Evolutionary conservation across 2,888 invertebrate species (phyloP).

Genomic region (Hemistola chrysoprasaria): DNA sequence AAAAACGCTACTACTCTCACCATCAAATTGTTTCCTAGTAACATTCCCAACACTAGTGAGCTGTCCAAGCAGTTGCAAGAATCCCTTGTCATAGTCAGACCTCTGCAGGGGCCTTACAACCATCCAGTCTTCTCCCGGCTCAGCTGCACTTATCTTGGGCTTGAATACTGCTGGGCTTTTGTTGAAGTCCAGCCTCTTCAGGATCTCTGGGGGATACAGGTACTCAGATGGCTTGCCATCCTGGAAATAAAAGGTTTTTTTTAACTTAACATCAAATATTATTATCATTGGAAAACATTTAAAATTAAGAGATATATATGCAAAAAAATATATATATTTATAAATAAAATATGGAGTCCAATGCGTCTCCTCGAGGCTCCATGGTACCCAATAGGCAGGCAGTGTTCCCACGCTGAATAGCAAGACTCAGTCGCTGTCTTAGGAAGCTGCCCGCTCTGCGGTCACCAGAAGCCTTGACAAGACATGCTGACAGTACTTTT

Average conservation of each 20-base stretch:
- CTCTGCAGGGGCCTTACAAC: constrained; percentile 90
- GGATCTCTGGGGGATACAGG: constrained; percentile 85
- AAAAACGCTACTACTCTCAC: constrained; percentile 81
- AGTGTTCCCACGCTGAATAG: too few species aligned
- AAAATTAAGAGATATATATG: too few species aligned
- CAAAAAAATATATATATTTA: too few species aligned
- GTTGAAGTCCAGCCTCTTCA: constrained; percentile 85
- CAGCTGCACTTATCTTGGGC: constrained; percentile 85
- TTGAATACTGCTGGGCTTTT: constrained; percentile 84
- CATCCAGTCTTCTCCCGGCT: constrained; percentile 89
- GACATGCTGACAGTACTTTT: too few species aligned
- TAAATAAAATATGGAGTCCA: too few species aligned
- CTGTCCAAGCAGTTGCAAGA: constrained; percentile 89
- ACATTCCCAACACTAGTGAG: constrained; percentile 93
- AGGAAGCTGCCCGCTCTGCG: too few species aligned
- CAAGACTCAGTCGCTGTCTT: too few species aligned
- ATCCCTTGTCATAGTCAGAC: constrained; percentile 92
- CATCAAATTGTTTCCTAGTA: constrained; percentile 88
- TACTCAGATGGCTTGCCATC: constrained; percentile 68
- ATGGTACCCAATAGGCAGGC: too few species aligned
- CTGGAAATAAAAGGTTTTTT: constrained; percentile 45
- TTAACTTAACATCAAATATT: background rate
- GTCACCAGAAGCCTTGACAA: too few species aligned
- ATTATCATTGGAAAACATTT: too few species aligned
- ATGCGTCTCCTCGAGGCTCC: too few species aligned